A percentile compares a stretch with the other conserved stretches of the same genome.
phyloP scores from a whole-genome alignment of 2,888 invertebrate species.

The Calameuta filiformis region DNA sequence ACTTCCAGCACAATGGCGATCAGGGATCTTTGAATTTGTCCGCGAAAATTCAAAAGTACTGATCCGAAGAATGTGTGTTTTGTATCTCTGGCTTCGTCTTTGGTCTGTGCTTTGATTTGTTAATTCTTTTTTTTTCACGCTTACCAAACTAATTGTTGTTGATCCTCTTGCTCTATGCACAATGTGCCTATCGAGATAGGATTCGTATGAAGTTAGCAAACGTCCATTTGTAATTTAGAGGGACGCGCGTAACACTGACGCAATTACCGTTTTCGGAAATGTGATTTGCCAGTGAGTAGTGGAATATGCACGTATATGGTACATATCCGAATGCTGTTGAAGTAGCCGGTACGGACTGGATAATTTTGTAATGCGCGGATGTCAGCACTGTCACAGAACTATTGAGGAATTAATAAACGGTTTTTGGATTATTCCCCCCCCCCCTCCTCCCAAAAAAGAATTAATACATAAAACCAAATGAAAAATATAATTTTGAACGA shows the following conservation, averaged over 20 bases:
- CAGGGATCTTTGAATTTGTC: background rate
- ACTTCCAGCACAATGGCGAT: background rate
- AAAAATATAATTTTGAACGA: background rate
- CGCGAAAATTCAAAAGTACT: background rate
- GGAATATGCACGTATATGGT: background rate
- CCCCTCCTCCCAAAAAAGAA: too few species aligned
- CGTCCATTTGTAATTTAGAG: slow-evolving; percentile 53
- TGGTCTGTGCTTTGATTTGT: background rate
- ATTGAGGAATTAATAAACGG: background rate
- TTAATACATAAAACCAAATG: background rate
- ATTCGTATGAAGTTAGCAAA: slow-evolving; percentile 42
- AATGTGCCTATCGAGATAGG: background rate
- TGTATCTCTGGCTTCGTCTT: background rate
- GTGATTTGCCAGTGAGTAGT: slow-evolving; percentile 43
- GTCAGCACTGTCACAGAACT: background rate
- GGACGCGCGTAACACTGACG: slow-evolving; percentile 49
- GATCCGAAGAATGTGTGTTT: background rate
- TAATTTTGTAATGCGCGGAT: slow-evolving; percentile 48
- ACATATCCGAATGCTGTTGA: background rate
- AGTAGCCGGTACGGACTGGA: slow-evolving; percentile 17
- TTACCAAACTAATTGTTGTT: background rate
- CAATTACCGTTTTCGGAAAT: slow-evolving; percentile 51
- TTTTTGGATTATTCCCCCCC: background rate
- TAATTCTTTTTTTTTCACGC: too few species aligned
- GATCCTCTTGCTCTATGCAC: background rate